Conservation (phyloP, 2,113 vertebrate species). For the Gallinago paraguaiae region DNA sequence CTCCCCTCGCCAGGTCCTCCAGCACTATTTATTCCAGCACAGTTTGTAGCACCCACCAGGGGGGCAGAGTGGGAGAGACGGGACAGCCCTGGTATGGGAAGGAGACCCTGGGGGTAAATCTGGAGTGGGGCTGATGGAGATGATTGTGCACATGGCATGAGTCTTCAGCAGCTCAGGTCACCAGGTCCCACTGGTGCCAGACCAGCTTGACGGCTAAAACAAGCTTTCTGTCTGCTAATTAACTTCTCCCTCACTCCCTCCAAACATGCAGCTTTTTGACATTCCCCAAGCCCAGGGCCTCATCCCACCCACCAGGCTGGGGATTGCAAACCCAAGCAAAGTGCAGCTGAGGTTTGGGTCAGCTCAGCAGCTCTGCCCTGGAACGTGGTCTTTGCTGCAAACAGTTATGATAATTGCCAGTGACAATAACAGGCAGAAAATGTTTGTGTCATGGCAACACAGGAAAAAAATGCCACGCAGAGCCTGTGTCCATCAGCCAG, state of each 20-base stretch:
- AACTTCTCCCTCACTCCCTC: neutral
- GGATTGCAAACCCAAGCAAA: neutral
- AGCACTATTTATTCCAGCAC: neutral
- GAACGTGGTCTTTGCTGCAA: constrained; percentile 13
- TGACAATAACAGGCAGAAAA: constrained; percentile 30
- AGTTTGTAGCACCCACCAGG: neutral
- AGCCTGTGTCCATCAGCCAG: neutral
- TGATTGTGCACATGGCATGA: accelerated
- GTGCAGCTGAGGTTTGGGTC: constrained; percentile 30
- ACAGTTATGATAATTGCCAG: constrained; percentile 19
- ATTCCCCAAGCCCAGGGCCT: neutral
- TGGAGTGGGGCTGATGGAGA: neutral
- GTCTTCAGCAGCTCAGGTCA: neutral
- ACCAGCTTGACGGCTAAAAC: neutral
- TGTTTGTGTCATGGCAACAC: constrained; percentile 4
- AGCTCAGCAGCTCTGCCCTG: neutral
- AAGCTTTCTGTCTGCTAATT: neutral
- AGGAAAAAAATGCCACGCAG: constrained; percentile 7
- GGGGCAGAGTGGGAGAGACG: neutral
- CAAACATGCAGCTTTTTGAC: neutral
- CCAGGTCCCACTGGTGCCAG: neutral
- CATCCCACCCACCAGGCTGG: neutral
- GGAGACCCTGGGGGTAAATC: neutral
- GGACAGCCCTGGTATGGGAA: neutral
- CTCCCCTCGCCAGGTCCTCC: neutral